Evolutionary conservation across 1,140 invertebrate species (phyloP).

Genomic region (Chironomus tepperi): DNA sequence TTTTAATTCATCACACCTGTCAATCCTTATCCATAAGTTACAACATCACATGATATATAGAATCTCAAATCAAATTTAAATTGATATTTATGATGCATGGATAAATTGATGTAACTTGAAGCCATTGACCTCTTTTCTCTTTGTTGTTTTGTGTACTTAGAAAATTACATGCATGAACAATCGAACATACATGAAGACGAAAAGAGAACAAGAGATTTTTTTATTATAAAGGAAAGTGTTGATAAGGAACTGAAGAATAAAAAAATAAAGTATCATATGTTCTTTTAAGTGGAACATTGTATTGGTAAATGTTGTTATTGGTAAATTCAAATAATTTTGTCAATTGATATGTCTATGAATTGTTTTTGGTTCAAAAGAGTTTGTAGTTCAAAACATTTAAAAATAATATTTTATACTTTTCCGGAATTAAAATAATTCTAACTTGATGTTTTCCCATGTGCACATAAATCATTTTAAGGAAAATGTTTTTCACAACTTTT

Average conservation of each 20-base stretch:
- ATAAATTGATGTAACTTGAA: not conserved
- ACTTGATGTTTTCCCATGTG: not conserved
- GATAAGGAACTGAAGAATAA: not conserved
- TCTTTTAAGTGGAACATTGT: too few relatives aligned
- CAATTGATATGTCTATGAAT: too few relatives aligned
- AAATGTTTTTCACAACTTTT: not conserved
- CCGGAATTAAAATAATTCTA: not conserved
- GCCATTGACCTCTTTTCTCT: not conserved
- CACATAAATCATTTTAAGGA: not conserved
- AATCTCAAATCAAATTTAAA: conserved; percentile 9
- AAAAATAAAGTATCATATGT: too few relatives aligned
- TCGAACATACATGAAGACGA: not conserved
- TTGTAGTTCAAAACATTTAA: too few relatives aligned
- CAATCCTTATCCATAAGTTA: not conserved
- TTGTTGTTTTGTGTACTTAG: too few relatives aligned
- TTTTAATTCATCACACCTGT: not conserved
- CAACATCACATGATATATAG: not conserved
- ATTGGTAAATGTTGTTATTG: too few relatives aligned
- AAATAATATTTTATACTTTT: not conserved
- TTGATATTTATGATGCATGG: not conserved
- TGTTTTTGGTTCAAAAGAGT: too few relatives aligned
- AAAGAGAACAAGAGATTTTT: not conserved
- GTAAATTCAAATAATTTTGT: too few relatives aligned
- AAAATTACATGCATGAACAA: not conserved
- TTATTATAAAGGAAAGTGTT: not conserved